phyloP scores from a whole-genome alignment of 2,888 invertebrate genomes.

The Oxytorus armatus region DNA sequence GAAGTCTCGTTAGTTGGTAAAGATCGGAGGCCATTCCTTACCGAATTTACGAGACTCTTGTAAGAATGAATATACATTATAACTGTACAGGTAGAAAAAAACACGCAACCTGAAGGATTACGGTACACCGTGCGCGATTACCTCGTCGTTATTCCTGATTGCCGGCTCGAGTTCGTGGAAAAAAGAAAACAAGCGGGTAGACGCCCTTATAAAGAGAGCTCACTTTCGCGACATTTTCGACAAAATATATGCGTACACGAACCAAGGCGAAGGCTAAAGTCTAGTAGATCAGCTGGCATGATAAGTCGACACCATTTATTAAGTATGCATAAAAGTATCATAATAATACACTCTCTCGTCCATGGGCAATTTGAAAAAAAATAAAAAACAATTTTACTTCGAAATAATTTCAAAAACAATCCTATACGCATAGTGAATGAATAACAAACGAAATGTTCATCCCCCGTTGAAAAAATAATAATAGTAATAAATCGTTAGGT shows the following conservation, averaged over 20 bases:
- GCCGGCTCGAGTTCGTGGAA: neutral
- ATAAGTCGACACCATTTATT: slow-evolving; percentile 34
- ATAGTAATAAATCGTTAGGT: too few relatives aligned
- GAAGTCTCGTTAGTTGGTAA: slow-evolving; percentile 6
- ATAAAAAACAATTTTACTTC: too few relatives aligned
- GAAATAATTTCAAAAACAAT: too few relatives aligned
- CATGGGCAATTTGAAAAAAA: too few relatives aligned
- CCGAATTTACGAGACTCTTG: neutral
- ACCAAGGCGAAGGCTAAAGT: neutral
- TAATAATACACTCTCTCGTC: neutral
- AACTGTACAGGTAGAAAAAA: neutral
- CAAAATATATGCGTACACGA: neutral
- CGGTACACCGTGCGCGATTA: neutral
- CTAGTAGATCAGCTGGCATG: neutral
- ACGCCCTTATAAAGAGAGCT: neutral
- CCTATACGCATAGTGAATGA: too few relatives aligned
- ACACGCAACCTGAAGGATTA: neutral
- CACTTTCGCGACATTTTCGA: slow-evolving; percentile 4
- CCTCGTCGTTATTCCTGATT: neutral
- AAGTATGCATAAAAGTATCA: neutral
- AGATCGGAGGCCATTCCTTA: neutral
- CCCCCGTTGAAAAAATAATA: too few relatives aligned
- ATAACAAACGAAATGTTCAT: too few relatives aligned
- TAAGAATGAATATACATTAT: neutral
- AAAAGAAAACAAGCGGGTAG: neutral